Evolutionary conservation across 1,140 invertebrate genomes (phyloP).

Genomic region (Samia ricini): DNA sequence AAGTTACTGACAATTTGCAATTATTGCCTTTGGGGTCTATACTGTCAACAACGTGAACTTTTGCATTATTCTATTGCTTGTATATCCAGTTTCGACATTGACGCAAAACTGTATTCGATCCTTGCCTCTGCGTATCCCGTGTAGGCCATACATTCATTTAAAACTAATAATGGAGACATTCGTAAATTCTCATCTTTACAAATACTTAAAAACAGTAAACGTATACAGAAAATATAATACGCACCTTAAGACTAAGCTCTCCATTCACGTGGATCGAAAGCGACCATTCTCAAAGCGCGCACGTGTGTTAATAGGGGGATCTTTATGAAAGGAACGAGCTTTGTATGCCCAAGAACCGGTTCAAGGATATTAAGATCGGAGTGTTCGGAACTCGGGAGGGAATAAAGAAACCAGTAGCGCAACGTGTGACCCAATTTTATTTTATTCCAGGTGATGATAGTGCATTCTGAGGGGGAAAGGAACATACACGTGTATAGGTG

Average conservation of each 20-base stretch:
- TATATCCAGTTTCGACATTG: too few relatives aligned
- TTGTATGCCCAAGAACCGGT: conserved; percentile 42
- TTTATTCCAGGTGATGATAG: conserved; percentile 59
- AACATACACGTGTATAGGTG: conserved; percentile 60
- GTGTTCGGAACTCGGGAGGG: conserved; percentile 23
- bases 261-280: conserved; percentile 29
- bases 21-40: too few relatives aligned
- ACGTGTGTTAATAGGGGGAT: conserved; percentile 46
- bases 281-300: conserved; percentile 34
- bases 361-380: conserved; percentile 32
- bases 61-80: too few relatives aligned
- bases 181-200: too few relatives aligned
- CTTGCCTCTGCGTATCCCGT: too few relatives aligned
- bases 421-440: conserved; percentile 72
- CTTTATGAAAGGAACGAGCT: conserved; percentile 34
- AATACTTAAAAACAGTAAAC: too few relatives aligned
- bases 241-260: conserved; percentile 2
- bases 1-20: too few relatives aligned
- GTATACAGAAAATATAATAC: background rate
- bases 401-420: conserved; percentile 51
- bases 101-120: too few relatives aligned
- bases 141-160: too few relatives aligned
- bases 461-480: conserved; percentile 62
- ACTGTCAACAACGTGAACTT: too few relatives aligned
- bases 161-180: too few relatives aligned